A percentile compares a stretch with the other conserved stretches of the same genome.
Conservation (phyloP, 2,113 vertebrate species). For the Passer montanus region DNA sequence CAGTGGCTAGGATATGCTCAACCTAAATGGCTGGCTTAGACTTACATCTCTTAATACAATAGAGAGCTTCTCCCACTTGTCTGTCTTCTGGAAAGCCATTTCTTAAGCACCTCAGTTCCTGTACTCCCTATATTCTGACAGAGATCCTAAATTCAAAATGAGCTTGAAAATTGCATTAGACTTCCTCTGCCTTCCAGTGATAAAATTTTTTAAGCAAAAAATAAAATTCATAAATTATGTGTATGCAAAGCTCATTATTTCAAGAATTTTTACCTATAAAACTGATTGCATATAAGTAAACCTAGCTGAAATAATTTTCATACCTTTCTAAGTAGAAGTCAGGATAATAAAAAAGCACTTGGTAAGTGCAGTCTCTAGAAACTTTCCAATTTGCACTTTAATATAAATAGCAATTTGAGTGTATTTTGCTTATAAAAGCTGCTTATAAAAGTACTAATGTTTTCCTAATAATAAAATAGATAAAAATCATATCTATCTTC, state of each 20-base stretch:
- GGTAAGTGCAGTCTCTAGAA: background rate
- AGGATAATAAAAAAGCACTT: background rate
- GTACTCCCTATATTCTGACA: background rate
- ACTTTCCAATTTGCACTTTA: background rate
- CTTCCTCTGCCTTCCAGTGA: background rate
- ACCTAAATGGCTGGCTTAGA: background rate
- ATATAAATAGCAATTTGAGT: background rate
- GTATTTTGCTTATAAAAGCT: background rate
- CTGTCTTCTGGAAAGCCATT: background rate
- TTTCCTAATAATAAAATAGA: background rate
- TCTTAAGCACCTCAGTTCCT: background rate
- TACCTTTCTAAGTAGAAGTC: background rate
- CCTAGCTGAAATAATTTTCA: background rate
- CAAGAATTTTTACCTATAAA: background rate
- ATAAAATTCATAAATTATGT: background rate
- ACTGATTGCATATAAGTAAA: background rate
- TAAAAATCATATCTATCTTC: background rate
- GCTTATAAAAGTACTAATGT: background rate
- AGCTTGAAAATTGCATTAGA: background rate
- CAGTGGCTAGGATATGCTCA: background rate
- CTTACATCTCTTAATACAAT: background rate
- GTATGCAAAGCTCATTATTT: background rate
- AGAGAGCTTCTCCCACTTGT: background rate
- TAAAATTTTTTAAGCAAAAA: background rate
- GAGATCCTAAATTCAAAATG: background rate